A percentile compares a stretch with the other conserved stretches of the same genome.
These are phyloP conservation scores for Mya arenaria DNA, from an alignment of 1,140 invertebrate species.

Conservation along the genomic window DNA sequence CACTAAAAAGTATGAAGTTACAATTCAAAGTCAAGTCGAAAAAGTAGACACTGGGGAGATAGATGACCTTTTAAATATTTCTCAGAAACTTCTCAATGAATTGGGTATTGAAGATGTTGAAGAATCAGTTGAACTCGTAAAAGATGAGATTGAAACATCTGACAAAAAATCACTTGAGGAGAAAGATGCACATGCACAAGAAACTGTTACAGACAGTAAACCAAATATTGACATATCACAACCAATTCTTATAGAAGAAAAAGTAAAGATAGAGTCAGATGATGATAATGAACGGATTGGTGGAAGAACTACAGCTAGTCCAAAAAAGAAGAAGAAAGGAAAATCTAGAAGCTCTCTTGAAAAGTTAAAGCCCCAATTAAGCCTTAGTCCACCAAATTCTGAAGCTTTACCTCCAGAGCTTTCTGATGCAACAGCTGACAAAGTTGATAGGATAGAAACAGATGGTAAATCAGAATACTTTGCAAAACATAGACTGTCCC, in stretches of 20 bases:
- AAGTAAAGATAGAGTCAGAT: too few relatives aligned
- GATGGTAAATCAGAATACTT: slow-evolving; percentile 39
- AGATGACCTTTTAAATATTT: slow-evolving; percentile 10
- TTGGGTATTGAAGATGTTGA: slow-evolving; percentile 12
- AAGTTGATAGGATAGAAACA: slow-evolving; percentile 35
- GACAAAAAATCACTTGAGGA: too few relatives aligned
- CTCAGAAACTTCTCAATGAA: slow-evolving; percentile 41
- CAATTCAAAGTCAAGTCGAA: too few relatives aligned
- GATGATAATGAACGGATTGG: neutral
- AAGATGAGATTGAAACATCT: neutral
- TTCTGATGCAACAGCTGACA: slow-evolving; percentile 60
- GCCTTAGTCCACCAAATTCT: slow-evolving; percentile 53
- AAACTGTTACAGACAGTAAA: too few relatives aligned
- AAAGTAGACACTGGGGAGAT: neutral
- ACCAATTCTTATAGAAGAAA: too few relatives aligned
- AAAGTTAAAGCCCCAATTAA: slow-evolving; percentile 43
- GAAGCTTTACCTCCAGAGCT: slow-evolving; percentile 54
- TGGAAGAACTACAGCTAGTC: too few relatives aligned
- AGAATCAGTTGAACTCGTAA: neutral
- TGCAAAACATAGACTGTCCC: slow-evolving; percentile 52
- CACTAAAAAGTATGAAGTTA: too few relatives aligned
- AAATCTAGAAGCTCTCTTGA: slow-evolving; percentile 25
- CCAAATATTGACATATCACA: too few relatives aligned
- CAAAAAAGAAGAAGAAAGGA: slow-evolving; percentile 7
- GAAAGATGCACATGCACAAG: too few relatives aligned